Percentiles rank a stretch among this genome's conserved stretches.
Conservation (phyloP, 2,113 vertebrate species). For the Eulemur macaco region DNA sequence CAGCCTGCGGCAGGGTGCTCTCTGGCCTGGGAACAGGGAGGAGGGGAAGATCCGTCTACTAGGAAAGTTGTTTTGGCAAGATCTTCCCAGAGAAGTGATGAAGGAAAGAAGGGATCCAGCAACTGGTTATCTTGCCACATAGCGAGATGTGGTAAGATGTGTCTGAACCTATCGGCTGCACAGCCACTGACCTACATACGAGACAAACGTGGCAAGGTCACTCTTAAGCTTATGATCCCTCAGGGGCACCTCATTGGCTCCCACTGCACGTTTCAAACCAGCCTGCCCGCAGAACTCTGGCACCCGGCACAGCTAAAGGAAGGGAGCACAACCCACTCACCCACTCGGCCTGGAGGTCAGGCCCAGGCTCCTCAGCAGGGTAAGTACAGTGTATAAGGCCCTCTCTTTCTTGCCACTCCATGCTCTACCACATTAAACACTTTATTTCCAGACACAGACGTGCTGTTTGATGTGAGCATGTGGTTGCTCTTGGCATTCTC, state of each 20-base stretch:
- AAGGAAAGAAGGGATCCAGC: neutral
- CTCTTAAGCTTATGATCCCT: neutral
- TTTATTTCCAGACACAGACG: neutral
- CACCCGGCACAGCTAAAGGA: rapidly evolving
- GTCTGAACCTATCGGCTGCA: neutral
- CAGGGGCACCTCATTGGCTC: rapidly evolving
- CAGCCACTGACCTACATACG: neutral
- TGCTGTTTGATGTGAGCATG: neutral
- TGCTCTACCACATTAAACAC: neutral
- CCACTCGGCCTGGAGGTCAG: too few species aligned
- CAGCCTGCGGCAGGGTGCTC: neutral
- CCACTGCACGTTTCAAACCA: neutral
- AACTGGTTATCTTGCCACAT: neutral
- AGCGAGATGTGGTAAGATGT: neutral
- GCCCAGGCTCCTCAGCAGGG: neutral
- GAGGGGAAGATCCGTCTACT: neutral
- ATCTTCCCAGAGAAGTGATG: neutral
- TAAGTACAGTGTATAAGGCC: rapidly evolving
- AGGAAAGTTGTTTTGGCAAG: neutral
- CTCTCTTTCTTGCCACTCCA: neutral
- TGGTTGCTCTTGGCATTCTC: neutral
- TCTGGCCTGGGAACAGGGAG: neutral
- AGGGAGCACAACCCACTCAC: neutral
- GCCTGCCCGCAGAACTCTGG: neutral
- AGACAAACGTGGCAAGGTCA: neutral